Conservation (phyloP, 2,888 invertebrate species). For the Leptarthrus brevirostris region DNA sequence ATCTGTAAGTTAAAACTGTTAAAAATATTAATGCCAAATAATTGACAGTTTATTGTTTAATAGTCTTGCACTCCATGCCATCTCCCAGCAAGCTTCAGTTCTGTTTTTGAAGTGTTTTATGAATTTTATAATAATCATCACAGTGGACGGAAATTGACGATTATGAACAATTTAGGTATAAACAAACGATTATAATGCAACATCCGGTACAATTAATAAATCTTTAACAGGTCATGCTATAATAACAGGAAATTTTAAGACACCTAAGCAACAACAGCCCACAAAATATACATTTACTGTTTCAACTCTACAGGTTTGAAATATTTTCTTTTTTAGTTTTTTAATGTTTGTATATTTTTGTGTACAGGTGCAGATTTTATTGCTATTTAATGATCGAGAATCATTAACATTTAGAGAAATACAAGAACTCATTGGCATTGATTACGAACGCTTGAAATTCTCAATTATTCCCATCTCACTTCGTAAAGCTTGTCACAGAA, state of each 20-base stretch:
- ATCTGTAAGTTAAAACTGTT: background rate
- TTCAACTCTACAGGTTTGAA: background rate
- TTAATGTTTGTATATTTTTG: background rate
- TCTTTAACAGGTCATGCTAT: background rate
- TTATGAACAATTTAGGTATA: background rate
- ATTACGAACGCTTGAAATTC: background rate
- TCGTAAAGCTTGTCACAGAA: background rate
- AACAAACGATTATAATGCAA: background rate
- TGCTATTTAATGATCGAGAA: constrained; percentile 9
- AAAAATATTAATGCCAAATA: background rate
- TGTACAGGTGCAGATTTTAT: background rate
- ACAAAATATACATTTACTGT: background rate
- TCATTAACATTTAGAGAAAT: background rate
- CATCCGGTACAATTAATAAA: too few species aligned
- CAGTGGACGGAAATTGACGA: background rate
- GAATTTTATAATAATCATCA: background rate
- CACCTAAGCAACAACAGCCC: background rate
- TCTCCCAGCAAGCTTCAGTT: too few species aligned
- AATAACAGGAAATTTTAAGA: background rate
- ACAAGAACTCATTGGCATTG: background rate
- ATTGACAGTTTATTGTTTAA: background rate
- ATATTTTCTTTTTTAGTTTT: background rate
- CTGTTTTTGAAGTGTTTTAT: background rate
- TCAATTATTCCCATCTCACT: background rate
- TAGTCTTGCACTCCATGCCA: background rate